Conservation (phyloP, 2,113 vertebrate genomes). For the Centropus bengalensis region DNA sequence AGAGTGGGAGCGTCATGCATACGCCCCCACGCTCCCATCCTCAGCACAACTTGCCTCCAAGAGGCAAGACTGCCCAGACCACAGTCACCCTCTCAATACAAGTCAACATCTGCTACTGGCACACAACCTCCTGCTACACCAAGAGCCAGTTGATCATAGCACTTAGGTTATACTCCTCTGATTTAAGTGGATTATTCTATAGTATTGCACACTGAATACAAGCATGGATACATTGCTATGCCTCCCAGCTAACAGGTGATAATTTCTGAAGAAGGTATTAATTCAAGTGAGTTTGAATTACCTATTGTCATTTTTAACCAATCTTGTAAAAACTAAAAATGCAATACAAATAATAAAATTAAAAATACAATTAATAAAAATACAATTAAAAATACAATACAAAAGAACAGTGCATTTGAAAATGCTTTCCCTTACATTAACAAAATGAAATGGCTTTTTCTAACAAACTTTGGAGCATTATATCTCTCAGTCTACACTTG, state of each 20-base stretch:
- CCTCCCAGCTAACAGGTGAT: neutral
- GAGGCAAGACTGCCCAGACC: neutral
- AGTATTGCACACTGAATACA: neutral
- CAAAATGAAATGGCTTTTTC: neutral
- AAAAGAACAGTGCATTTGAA: neutral
- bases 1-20: neutral
- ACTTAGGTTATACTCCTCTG: neutral
- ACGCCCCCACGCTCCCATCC: neutral
- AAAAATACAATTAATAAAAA: neutral
- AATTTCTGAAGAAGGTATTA: neutral
- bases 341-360: neutral
- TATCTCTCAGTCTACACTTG: neutral
- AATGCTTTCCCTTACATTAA: neutral
- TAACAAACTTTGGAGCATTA: neutral
- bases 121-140: neutral
- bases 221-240: neutral
- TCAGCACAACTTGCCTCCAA: neutral
- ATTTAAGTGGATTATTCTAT: neutral
- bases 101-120: neutral
- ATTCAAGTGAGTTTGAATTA: neutral
- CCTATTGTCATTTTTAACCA: neutral
- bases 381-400: neutral
- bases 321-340: neutral
- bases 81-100: fast-evolving
- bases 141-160: neutral